A percentile compares a stretch with the other conserved stretches of the same genome.
Evolutionary conservation across 2,888 invertebrate species (phyloP).

Genomic region (Augiades crinisus): DNA sequence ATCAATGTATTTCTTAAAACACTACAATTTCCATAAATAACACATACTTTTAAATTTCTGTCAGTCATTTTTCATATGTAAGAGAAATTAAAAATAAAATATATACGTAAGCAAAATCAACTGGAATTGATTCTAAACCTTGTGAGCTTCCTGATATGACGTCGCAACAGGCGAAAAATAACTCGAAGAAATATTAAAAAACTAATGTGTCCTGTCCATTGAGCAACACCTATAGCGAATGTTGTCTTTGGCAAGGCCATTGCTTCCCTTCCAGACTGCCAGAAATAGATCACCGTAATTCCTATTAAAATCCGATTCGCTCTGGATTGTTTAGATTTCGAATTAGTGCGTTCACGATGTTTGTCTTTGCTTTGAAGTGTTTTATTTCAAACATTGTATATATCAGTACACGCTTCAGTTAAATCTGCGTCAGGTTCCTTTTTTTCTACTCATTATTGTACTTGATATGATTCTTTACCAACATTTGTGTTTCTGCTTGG

Average conservation of each 20-base stretch:
- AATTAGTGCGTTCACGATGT: not conserved
- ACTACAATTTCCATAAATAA: no score
- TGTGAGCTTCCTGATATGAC: not conserved
- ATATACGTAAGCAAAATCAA: not conserved
- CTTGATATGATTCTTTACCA: no score
- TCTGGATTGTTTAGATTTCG: conserved; percentile 9
- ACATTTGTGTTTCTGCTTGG: no score
- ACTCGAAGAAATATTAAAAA: not conserved
- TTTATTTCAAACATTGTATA: not conserved
- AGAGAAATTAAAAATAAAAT: not conserved
- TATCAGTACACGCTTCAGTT: no score
- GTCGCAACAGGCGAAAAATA: not conserved
- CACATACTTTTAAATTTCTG: no score
- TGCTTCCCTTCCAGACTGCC: conserved; percentile 41
- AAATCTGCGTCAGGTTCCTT: not conserved
- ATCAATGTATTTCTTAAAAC: no score
- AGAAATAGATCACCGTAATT: conserved; percentile 54
- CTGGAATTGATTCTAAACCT: not conserved
- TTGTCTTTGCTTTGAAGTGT: conserved; percentile 18
- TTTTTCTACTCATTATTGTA: not conserved
- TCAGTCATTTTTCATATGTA: no score
- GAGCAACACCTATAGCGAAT: conserved; percentile 29
- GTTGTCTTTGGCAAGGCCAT: conserved; percentile 55
- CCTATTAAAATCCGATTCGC: conserved; percentile 17
- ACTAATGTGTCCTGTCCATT: conserved; percentile 15